Evolutionary conservation across 2,113 vertebrate species (phyloP), one percentile per base, ranked within the genome.

Genomic region (Cyprinodon tularosa): DNA sequence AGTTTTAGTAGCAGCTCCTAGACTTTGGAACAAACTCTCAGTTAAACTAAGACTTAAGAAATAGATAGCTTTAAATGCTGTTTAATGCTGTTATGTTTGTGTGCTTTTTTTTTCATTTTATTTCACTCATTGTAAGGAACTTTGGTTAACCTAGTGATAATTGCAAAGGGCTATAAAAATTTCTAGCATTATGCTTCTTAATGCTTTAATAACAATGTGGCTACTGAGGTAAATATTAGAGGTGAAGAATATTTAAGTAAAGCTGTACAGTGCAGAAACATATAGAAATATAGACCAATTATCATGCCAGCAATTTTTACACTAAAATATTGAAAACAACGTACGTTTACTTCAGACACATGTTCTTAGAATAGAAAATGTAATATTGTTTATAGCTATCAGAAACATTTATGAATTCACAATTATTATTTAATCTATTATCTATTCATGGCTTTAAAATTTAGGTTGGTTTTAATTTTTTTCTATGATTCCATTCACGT

Each of bases 141-240:
- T 29, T 29, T 29, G 29, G 29, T 29, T 29, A 29, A 29, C 29
- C 29, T 29, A 29, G 29, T 29, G 29, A 29, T 29, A 29, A 29
- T 29, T 29, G 29, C 29, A 29, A 29, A 29, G 29, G 29, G 29
- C 29, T 29, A 29, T 29, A 29, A 29, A 29, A 29, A 29, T 29
- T 29, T 29, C 29, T 29, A 29, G 29, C 29, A 29, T 29, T 29
- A 29, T 29, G 29, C 84, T 86, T 74, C 83, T 68, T 77, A 75
- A 82, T 68, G 62, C 74, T 75, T 64, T 57, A 71, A 9, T 36
- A 75, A 69, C 66, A 77, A 86, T 70, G 69, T 57, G 44, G 40
- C 12, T 72, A 71, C 62, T 77, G 50, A 72, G 68, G 50, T 75
- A 59, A 68, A 81, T 57, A 48, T n/a, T 38, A 44, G 50, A n/a